Percentiles rank a stretch among this genome's conserved stretches.
Evolutionary conservation across 2,888 invertebrate species (phyloP).

Genomic region (Odontocerum albicorne): DNA sequence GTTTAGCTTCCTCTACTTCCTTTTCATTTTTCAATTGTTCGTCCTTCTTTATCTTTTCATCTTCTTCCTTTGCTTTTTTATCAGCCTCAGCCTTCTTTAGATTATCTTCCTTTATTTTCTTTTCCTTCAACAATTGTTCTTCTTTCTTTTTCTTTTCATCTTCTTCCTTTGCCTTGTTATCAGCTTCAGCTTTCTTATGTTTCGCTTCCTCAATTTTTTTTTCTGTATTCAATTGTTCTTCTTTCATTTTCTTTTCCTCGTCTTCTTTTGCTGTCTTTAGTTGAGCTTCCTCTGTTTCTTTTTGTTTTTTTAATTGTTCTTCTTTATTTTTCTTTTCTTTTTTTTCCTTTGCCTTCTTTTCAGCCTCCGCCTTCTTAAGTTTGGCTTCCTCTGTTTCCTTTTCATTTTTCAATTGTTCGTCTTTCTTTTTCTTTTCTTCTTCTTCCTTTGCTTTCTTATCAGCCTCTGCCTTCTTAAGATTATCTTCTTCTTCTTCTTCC

Average conservation of each 20-base stretch:
- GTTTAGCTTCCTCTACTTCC: constrained; percentile 31
- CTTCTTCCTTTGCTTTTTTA: constrained; percentile 15
- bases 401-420: background rate
- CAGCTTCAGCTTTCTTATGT: constrained; percentile 4
- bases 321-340: background rate
- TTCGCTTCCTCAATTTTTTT: constrained; percentile 9
- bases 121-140: constrained; percentile 35
- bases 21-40: constrained; percentile 37
- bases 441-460: background rate
- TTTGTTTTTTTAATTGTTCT: constrained; percentile 24
- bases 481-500: background rate
- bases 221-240: constrained; percentile 5
- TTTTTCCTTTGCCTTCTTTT: constrained; percentile 1
- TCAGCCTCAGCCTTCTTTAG: constrained; percentile 31
- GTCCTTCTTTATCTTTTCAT: constrained; percentile 30
- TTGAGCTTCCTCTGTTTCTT: constrained; percentile 18
- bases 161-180: constrained; percentile 30
- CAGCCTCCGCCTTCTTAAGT: background rate
- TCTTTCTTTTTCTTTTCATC: constrained; percentile 19
- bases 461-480: background rate
- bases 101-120: constrained; percentile 31
- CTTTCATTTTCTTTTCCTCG: background rate
- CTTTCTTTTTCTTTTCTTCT: constrained; percentile 4
- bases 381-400: constrained; percentile 4
- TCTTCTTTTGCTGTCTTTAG: background rate